Conservation (phyloP, 2,113 vertebrate species). For the Prunella fulvescens region DNA sequence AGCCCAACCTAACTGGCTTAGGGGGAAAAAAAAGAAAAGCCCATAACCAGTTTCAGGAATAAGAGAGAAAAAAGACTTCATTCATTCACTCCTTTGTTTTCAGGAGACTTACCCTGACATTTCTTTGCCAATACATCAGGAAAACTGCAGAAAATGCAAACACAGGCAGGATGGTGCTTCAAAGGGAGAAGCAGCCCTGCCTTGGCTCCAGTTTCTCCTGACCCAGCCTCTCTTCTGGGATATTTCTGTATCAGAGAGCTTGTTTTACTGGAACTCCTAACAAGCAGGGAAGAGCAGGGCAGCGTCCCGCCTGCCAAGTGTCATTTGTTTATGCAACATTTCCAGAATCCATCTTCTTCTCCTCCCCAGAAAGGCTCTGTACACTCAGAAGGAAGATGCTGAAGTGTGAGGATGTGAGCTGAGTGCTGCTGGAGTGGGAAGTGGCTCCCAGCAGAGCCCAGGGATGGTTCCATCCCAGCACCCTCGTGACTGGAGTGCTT, state of each 20-base stretch:
- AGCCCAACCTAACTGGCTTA: not conserved
- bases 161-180: not conserved
- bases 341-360: not conserved
- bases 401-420: not conserved
- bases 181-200: not conserved
- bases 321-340: not conserved
- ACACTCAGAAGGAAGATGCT: not conserved
- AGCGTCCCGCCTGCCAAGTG: not conserved
- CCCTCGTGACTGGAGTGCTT: not conserved
- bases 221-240: not conserved
- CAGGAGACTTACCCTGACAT: not conserved
- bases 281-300: not conserved
- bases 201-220: not conserved
- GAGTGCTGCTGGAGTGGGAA: not conserved
- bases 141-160: constrained; percentile 23
- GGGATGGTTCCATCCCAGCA: not conserved
- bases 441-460: not conserved
- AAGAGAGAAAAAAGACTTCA: not conserved
- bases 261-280: not conserved
- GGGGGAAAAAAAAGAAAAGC: not conserved
- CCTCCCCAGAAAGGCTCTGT: not conserved
- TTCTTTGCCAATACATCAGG: not conserved
- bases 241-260: not conserved
- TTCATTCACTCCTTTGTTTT: constrained; percentile 8
- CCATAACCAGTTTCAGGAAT: not conserved